Evolutionary conservation across 2,113 vertebrate species (phyloP), one percentile per base, ranked within the genome.

Genomic region (Montifringilla adamsi): DNA sequence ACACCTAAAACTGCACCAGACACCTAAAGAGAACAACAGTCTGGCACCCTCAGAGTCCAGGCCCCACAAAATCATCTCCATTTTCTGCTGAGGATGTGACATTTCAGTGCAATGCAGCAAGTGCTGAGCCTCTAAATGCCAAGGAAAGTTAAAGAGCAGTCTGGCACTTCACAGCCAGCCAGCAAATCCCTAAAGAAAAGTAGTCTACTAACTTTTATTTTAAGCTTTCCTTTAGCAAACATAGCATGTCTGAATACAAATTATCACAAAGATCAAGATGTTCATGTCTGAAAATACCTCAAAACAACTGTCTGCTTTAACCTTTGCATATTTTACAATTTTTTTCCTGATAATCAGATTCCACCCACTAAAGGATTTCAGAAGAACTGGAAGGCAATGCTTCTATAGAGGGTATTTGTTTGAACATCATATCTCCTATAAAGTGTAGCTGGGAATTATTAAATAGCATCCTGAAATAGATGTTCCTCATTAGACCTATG

Each of bases 271-370:
- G 74, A 96, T 82, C 94, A 92, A 96, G 93, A 85, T 85, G 73
- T 93, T 94, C 85, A 70, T 87, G 53, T 92, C 81, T 84, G 67
- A 96, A 96, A 93, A 96, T 91, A 87, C 77, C 77, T 90, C 92
- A 70, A 27, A 83, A 89, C 68, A 90, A 81, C 82, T 89, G 52
- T 90, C 87, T 90, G 58, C 52, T 84, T 95, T 88, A 94, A 93
- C 74, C 62, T 94, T 96, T 82, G 60, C 52, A 43, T 79, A 75
- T 84, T 92, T 90, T 74, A 81, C 55, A 15, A 43, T 23, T 47
- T 44, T 89, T 78, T 93, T 73, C 69, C 59, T 91, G 43, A 64
- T 82, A 80, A 91, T 91, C 33, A 23, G 63, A 91, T 94, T 97
- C 91, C 53, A 70, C 78, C 81, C 77, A 87, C 87, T 78, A 9